These are phyloP conservation scores for Bergia puertoricense DNA, from an alignment of 92 coral and sea anemone genomes.

Conservation along the genomic window DNA sequence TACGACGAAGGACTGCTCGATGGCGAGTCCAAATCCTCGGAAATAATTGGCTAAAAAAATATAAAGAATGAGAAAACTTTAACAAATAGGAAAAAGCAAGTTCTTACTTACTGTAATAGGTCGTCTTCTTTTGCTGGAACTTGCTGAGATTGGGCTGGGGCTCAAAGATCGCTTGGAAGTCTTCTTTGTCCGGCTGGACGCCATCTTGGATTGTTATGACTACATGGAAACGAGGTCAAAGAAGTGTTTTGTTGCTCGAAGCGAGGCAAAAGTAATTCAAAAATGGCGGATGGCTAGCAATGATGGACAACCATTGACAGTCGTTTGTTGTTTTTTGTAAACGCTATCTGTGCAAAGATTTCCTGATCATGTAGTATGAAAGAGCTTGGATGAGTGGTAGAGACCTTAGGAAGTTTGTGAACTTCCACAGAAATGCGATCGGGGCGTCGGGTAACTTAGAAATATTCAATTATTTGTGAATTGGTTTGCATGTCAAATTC, in stretches of 20 bases:
- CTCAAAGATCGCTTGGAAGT: slow-evolving; percentile 71
- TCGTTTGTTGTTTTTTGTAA: slow-evolving; percentile 14
- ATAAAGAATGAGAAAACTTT: not conserved
- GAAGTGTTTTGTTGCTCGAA: not conserved
- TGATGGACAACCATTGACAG: no score
- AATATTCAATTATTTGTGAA: not conserved
- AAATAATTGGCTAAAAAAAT: slow-evolving; percentile 73
- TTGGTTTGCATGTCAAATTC: not conserved
- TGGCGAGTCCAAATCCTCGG: slow-evolving; percentile 86
- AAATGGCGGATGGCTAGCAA: slow-evolving; percentile 60
- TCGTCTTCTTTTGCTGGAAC: slow-evolving; percentile 79
- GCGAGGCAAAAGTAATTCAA: slow-evolving; percentile 35
- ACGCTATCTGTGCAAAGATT: not conserved
- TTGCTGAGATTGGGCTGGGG: slow-evolving; percentile 63
- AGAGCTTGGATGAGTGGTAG: slow-evolving; percentile 90
- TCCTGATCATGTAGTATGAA: slow-evolving; percentile 1
- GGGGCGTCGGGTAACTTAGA: slow-evolving; percentile 85
- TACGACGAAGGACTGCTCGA: slow-evolving; percentile 93
- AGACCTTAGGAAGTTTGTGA: slow-evolving; percentile 96
- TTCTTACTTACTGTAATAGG: slow-evolving; percentile 73
- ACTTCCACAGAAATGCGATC: slow-evolving; percentile 96
- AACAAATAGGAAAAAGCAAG: not conserved
- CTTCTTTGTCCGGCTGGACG: slow-evolving; percentile 82
- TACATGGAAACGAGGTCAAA: slow-evolving; percentile 36
- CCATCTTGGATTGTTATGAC: slow-evolving; percentile 68